Percentiles rank a stretch among this genome's conserved stretches.
Evolutionary conservation across 2,888 invertebrate species (phyloP).

Genomic region (Hyppa rectilinea): DNA sequence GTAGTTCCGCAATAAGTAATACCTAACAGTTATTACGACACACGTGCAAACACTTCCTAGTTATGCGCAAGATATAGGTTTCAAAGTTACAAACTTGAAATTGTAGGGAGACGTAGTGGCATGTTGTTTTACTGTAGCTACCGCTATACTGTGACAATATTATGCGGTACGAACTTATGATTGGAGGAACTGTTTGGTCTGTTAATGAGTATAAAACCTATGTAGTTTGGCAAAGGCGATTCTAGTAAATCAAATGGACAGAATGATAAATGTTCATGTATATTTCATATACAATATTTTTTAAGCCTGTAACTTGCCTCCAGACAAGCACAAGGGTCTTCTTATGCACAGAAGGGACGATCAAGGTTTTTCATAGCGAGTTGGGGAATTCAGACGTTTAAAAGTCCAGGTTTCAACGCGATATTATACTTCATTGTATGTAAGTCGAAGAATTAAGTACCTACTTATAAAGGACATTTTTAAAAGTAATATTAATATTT

Average conservation of each 20-base stretch:
- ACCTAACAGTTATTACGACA: slow-evolving; percentile 62
- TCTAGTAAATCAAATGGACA: neutral
- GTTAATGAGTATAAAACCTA: slow-evolving; percentile 24
- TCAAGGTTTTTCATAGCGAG: neutral
- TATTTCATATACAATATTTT: no score
- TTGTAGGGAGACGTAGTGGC: slow-evolving; percentile 32
- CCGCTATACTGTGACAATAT: neutral
- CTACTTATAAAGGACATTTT: neutral
- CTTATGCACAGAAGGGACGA: neutral
- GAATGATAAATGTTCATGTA: neutral
- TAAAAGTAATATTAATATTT: neutral
- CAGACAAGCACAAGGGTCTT: no score
- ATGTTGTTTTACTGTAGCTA: slow-evolving; percentile 29
- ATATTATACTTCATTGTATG: neutral
- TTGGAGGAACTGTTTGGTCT: slow-evolving; percentile 12
- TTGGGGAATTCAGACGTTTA: neutral
- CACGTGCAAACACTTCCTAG: slow-evolving; percentile 52
- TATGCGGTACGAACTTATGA: slow-evolving; percentile 5
- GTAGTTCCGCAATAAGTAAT: slow-evolving; percentile 58
- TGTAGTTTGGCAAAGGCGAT: neutral
- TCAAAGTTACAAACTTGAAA: slow-evolving; percentile 53
- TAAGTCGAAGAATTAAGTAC: neutral
- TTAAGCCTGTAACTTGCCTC: no score
- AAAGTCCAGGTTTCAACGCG: neutral
- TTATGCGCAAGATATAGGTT: slow-evolving; percentile 45